These are phyloP conservation scores for Diarsia brunnea DNA, from an alignment of 2,888 invertebrate genomes.

Conservation along the genomic window DNA sequence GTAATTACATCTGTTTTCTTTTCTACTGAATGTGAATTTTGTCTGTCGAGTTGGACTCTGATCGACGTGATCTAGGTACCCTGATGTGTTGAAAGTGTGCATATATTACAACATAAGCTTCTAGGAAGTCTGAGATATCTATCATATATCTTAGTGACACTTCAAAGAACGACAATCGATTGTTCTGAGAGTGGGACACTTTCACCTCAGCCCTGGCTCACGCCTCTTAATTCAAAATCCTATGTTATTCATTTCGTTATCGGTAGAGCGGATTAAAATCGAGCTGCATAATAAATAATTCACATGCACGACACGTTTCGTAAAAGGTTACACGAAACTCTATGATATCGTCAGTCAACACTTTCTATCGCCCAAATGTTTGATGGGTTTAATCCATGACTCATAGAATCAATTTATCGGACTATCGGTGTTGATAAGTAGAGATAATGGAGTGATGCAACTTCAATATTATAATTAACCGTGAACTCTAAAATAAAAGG, in stretches of 20 bases:
- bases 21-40: slow-evolving; percentile 37
- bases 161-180: slow-evolving; percentile 84
- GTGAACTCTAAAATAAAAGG: slow-evolving; percentile 69
- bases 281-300: slow-evolving; percentile 79
- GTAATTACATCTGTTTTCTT: slow-evolving; percentile 57
- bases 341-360: slow-evolving; percentile 80
- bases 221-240: slow-evolving; percentile 82
- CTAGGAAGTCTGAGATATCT: slow-evolving; percentile 80
- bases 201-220: slow-evolving; percentile 82
- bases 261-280: slow-evolving; percentile 80
- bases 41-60: slow-evolving; percentile 11
- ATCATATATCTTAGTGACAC: slow-evolving; percentile 85
- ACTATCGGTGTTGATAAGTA: slow-evolving; percentile 57
- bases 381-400: slow-evolving; percentile 67
- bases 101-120: slow-evolving; percentile 76
- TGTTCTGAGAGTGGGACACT: slow-evolving; percentile 87
- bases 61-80: slow-evolving; percentile 41
- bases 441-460: slow-evolving; percentile 58
- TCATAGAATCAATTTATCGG: slow-evolving; percentile 64
- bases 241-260: slow-evolving; percentile 84
- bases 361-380: slow-evolving; percentile 79
- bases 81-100: slow-evolving; percentile 68
- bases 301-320: slow-evolving; percentile 81
- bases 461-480: slow-evolving; percentile 62
- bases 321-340: slow-evolving; percentile 81